Percentiles rank a stretch among this genome's conserved stretches.
Conservation (phyloP, 2,113 vertebrate species). For the Scopus umbretta region DNA sequence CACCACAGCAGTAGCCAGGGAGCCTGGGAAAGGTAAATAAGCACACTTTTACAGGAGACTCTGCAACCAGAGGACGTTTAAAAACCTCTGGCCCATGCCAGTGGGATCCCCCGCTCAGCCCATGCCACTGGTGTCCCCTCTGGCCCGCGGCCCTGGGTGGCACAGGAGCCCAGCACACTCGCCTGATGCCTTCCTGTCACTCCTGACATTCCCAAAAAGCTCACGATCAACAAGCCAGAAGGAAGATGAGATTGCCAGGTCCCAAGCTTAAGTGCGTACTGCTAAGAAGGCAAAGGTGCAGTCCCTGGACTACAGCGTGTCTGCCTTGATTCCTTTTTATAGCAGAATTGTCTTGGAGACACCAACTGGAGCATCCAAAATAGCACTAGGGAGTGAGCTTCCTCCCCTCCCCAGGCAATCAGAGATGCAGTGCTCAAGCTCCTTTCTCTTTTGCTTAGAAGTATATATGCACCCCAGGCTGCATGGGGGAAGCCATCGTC, state of each 20-base stretch:
- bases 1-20: background rate
- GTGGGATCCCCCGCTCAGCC: background rate
- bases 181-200: background rate
- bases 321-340: background rate
- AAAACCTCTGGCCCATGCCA: background rate
- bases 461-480: rapidly evolving
- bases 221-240: background rate
- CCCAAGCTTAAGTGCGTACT: background rate
- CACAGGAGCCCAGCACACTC: background rate
- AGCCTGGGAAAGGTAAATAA: background rate
- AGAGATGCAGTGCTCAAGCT: background rate
- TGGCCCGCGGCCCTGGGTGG: rapidly evolving
- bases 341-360: background rate
- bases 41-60: background rate
- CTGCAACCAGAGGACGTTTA: background rate
- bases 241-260: background rate
- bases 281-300: background rate
- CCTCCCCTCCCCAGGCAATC: no score
- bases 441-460: background rate
- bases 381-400: background rate
- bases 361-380: background rate
- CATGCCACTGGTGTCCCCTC: background rate
- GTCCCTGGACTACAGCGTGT: background rate
- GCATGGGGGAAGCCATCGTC: background rate
- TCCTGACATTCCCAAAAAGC: background rate